Base-by-base conservation (phyloP, 2,888 invertebrate species). In the Erebia epiphron region DNA sequence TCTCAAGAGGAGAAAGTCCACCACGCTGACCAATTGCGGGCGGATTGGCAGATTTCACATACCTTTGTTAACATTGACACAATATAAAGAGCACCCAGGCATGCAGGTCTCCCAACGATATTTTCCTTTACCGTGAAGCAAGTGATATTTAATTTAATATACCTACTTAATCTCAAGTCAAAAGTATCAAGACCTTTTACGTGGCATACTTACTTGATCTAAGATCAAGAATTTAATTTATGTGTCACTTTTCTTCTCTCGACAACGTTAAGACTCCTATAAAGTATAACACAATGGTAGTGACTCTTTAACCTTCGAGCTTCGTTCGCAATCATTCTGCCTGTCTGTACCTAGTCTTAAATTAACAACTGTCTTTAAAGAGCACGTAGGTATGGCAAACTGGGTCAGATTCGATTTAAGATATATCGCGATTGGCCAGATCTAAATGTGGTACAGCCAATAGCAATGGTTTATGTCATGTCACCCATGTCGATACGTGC, bases 361-460 rank as follows among this genome's bases (percentile, higher is more conserved):
- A 18, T 56, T 56, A 67, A 16, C 49, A 60, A 67, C 56, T 68
- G 62, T 71, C 70, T 69, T 71, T 69, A 72, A 72, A 68, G 67
- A 62, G 56, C 68, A 73, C 49, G 70, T 72, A 75, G 75, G 73
- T 75, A 75, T 73, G 46, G 21, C 52, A 60, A 75, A 65, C 62
- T 76, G 69, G 75, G 75, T 76, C 75, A 73, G 35, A 35, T 57
- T 46, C 64, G 49, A 61, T 41, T 67, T 68, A 52, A 63, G 65
- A 69, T 58, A 67, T 65, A 46, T 61, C 46, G 64, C 62, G 74
- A 76, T 76, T 76, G 76, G 76, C 60, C 62, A 64, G 64, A 65
- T 54, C 56, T 64, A 16, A 35, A 54, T 64, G 63, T 58, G 62
- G 56, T 13, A 26, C 69, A 69, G 58, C 76, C 76, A 76, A 76